A percentile compares a stretch with the other conserved stretches of the same genome.
These are phyloP conservation scores for Steatocranus sp. DNA, from an alignment of 2,797 vertebrate species.

Conservation along the genomic window DNA sequence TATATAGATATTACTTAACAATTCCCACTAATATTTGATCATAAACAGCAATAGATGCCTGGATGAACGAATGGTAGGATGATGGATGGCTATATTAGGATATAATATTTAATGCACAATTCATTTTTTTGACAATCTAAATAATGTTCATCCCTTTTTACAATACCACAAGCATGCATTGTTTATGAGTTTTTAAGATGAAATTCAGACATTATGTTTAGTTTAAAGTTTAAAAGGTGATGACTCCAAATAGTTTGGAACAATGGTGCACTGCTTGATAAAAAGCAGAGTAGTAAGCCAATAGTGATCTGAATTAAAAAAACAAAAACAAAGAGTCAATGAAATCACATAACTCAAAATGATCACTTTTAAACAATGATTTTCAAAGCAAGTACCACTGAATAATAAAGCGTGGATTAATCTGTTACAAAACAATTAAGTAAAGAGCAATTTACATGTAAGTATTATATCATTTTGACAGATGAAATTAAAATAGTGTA, in stretches of 20 bases:
- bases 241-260: neutral
- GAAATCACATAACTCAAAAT: neutral
- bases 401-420: neutral
- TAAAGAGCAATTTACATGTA: neutral
- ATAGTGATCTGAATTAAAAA: neutral
- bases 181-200: neutral
- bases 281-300: neutral
- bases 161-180: neutral
- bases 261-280: neutral
- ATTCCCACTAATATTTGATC: neutral
- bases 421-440: neutral
- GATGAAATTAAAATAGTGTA: conserved; percentile 22
- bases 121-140: neutral
- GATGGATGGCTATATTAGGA: neutral
- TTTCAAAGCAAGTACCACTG: neutral
- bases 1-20: neutral
- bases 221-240: neutral
- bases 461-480: conserved; percentile 16
- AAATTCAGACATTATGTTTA: neutral
- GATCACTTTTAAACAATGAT: neutral
- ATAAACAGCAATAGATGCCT: neutral
- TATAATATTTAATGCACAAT: neutral
- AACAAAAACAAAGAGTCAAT: neutral
- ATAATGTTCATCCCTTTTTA: neutral
- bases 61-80: neutral